phyloP scores from a whole-genome alignment of 2,888 invertebrate species.

The Protodeltote pygarga region DNA sequence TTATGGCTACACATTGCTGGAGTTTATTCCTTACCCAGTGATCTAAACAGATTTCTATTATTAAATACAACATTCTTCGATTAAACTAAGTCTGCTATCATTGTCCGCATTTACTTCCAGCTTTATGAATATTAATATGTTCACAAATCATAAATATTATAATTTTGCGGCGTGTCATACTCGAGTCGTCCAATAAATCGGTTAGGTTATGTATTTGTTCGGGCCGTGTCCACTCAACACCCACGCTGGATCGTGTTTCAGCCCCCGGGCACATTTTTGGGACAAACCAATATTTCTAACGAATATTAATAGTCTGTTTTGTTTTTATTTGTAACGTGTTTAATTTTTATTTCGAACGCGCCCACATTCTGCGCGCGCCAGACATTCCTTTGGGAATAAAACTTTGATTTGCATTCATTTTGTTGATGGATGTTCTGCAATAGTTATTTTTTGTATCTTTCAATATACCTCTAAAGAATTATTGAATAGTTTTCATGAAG shows the following conservation, averaged over 20 bases:
- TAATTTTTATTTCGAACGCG: constrained; percentile 71
- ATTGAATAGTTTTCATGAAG: too few species aligned
- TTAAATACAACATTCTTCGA: too few species aligned
- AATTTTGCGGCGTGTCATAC: constrained; percentile 67
- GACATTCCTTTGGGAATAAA: constrained; percentile 58
- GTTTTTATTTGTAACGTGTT: constrained; percentile 72
- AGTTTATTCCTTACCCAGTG: too few species aligned
- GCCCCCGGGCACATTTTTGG: constrained; percentile 85
- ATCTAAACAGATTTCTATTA: too few species aligned
- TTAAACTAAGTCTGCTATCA: constrained; percentile 29
- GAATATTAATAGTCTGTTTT: constrained; percentile 84
- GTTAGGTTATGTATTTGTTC: constrained; percentile 63
- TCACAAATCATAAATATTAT: constrained; percentile 65
- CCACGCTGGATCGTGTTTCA: constrained; percentile 80
- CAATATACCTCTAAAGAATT: too few species aligned
- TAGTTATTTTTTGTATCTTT: not conserved
- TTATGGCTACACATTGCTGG: too few species aligned
- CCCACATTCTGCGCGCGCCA: constrained; percentile 70
- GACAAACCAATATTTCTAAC: constrained; percentile 86
- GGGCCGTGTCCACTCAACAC: constrained; percentile 75
- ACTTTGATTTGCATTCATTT: constrained; percentile 25
- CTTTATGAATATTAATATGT: constrained; percentile 60
- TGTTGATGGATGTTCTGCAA: constrained; percentile 8
- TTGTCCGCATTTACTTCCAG: constrained; percentile 27
- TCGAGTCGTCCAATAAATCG: constrained; percentile 55